These are phyloP conservation scores for Cairina moschata DNA, from an alignment of 2,113 vertebrate species.

Conservation along the genomic window DNA sequence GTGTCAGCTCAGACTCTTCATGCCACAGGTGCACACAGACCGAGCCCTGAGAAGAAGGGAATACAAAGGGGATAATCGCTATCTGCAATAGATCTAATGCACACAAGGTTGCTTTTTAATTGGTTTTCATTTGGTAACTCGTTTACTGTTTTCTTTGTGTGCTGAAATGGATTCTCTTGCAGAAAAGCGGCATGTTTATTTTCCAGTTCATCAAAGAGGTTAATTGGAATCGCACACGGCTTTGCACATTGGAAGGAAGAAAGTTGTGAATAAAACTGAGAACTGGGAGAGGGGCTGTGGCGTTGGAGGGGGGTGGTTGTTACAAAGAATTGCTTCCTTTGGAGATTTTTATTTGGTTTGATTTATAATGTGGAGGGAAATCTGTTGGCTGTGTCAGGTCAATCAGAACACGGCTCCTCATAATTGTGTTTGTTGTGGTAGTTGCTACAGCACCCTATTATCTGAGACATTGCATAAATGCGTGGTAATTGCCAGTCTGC, in stretches of 20 bases:
- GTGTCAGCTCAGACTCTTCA: background rate
- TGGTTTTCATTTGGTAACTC: background rate
- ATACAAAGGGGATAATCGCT: background rate
- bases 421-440: background rate
- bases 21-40: background rate
- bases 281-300: background rate
- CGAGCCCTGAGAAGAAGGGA: background rate
- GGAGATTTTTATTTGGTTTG: background rate
- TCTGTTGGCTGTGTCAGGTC: background rate
- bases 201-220: background rate
- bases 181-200: background rate
- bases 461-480: rapidly evolving
- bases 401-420: background rate
- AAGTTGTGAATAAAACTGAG: background rate
- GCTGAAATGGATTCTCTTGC: background rate
- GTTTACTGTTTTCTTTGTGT: background rate
- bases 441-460: background rate
- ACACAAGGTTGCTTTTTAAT: background rate
- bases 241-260: background rate
- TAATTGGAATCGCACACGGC: background rate
- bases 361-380: background rate
- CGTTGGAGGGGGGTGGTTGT: background rate
- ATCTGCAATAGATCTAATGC: background rate
- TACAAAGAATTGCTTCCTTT: background rate
- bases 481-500: background rate